These are phyloP conservation scores for Pseudomyrmex pallidus DNA, from an alignment of 1,140 invertebrate genomes.

Conservation along the genomic window DNA sequence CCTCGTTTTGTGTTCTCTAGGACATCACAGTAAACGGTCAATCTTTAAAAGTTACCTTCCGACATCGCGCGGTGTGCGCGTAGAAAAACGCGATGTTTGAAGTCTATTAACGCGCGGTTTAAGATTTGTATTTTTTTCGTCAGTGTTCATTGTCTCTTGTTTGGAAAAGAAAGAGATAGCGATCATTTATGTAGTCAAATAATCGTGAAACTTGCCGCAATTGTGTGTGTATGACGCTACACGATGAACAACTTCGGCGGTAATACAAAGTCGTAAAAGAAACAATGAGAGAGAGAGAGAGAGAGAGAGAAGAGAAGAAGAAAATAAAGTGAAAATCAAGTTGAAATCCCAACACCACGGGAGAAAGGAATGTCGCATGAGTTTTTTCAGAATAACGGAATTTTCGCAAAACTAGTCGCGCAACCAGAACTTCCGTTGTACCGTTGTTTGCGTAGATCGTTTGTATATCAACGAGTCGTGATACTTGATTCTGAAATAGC, in stretches of 20 bases:
- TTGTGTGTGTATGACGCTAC: conserved; percentile 15
- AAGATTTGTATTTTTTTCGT: conserved; percentile 24
- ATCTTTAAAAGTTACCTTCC: conserved; percentile 3
- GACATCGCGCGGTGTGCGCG: neutral
- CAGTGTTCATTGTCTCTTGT: conserved; percentile 10
- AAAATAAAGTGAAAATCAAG: neutral
- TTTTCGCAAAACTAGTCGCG: conserved; percentile 31
- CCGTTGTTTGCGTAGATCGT: conserved; percentile 61
- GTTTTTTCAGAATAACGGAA: conserved; percentile 27
- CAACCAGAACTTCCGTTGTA: conserved; percentile 16
- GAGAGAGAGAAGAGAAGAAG: neutral
- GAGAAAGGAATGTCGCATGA: conserved; percentile 5
- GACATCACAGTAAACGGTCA: neutral
- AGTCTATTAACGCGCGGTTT: conserved; percentile 21
- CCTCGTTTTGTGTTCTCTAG: neutral
- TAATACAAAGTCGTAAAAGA: conserved; percentile 51
- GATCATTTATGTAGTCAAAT: conserved; percentile 52
- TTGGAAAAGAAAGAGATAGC: neutral
- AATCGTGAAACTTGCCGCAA: conserved; percentile 46
- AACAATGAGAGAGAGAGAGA: conserved; percentile 2
- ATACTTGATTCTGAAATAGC: conserved; percentile 63
- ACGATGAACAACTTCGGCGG: neutral
- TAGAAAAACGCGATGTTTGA: conserved; percentile 17
- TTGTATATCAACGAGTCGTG: conserved; percentile 61
- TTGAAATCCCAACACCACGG: neutral